Percentiles rank a stretch among this genome's conserved stretches.
Evolutionary conservation across 35 echinoderm and acorn worm genomes (phyloP).

Genomic region (Amphiura filiformis): DNA sequence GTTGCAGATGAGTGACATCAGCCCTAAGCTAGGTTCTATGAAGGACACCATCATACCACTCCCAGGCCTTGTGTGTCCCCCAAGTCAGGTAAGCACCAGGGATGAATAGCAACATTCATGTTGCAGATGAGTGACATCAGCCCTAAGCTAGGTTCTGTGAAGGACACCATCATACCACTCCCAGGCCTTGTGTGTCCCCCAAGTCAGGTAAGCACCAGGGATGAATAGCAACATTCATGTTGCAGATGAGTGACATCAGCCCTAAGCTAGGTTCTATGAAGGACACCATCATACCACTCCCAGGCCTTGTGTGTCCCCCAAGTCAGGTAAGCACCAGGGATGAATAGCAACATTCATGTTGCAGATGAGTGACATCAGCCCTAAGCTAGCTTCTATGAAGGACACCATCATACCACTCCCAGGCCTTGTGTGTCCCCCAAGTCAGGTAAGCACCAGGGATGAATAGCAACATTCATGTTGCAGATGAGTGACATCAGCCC

Average conservation of each 20-base stretch:
- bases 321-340: too few relatives aligned
- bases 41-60: conserved; percentile 79
- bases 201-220: conserved; percentile 83
- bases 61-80: conserved; percentile 71
- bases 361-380: conserved; percentile 84
- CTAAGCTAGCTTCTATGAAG: conserved; percentile 75
- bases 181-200: conserved; percentile 73
- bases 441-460: conserved; percentile 88
- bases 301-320: too few relatives aligned
- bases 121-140: conserved; percentile 88
- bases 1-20: conserved; percentile 83
- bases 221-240: too few relatives aligned
- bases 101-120: conserved; percentile 75
- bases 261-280: too few relatives aligned
- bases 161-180: conserved; percentile 74
- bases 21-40: conserved; percentile 75
- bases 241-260: too few relatives aligned
- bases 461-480: conserved; percentile 72
- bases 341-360: conserved; percentile 79
- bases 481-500: conserved; percentile 91
- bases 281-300: too few relatives aligned
- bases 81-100: conserved; percentile 80
- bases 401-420: conserved; percentile 79
- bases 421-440: conserved; percentile 63
- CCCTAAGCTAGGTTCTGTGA: conserved; percentile 72